phyloP scores from a whole-genome alignment of 2,797 vertebrate species.

The Lateolabrax maculatus region DNA sequence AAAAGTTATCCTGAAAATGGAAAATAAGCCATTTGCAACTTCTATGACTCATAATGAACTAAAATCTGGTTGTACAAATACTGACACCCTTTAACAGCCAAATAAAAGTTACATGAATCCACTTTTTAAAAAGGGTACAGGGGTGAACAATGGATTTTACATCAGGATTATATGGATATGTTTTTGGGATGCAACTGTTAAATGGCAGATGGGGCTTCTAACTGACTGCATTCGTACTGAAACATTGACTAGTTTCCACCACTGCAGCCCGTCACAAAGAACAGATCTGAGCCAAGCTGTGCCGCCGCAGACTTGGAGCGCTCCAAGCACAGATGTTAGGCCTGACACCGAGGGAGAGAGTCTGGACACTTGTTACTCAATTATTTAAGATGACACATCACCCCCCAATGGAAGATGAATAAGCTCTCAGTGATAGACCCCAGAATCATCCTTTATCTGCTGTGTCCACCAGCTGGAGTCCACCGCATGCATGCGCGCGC shows the following conservation, averaged over 20 bases:
- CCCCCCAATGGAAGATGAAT: constrained; percentile 84
- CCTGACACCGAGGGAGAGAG: constrained; percentile 70
- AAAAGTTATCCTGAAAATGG: constrained; percentile 41
- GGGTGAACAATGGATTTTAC: constrained; percentile 9
- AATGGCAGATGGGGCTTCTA: constrained; percentile 61
- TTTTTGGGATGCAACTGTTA: constrained; percentile 45
- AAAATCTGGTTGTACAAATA: background rate
- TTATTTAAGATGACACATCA: constrained; percentile 87
- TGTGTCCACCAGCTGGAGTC: constrained; percentile 80
- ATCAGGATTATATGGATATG: constrained; percentile 46
- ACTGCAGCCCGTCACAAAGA: constrained; percentile 66
- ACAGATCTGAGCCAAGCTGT: constrained; percentile 65
- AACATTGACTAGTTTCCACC: constrained; percentile 53
- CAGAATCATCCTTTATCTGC: constrained; percentile 83
- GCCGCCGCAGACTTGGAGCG: constrained; percentile 59
- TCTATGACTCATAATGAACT: constrained; percentile 11
- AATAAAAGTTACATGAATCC: background rate
- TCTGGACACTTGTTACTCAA: constrained; percentile 87
- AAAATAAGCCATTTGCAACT: constrained; percentile 26
- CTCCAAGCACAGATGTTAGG: constrained; percentile 78
- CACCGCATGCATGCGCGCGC: constrained; percentile 28
- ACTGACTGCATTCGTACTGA: constrained; percentile 27
- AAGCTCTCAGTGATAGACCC: constrained; percentile 81
- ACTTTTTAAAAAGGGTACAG: constrained; percentile 9
- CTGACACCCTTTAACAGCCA: constrained; percentile 9